Evolutionary conservation across 2,797 vertebrate genomes (phyloP), one percentile per base, ranked within the genome.

Genomic region (Sciurus vulgaris): DNA sequence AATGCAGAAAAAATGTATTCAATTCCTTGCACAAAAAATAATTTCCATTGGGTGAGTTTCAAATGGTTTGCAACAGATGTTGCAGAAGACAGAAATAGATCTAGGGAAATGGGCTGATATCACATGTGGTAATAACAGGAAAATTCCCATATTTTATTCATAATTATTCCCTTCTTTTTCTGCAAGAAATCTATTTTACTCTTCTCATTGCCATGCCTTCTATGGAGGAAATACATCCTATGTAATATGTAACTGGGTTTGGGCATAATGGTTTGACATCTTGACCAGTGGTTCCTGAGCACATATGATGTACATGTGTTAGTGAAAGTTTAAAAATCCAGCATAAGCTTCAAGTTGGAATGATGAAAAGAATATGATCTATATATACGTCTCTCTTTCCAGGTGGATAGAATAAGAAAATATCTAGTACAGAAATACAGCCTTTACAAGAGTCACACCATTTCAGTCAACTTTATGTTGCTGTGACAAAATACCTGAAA

Each of bases 361-460:
- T 14, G 33, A 22, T 17, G 13, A 44, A 73, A 49, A 94, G n/a
- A 51, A 0, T 47, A 30, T 61, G 20, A 15, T 35, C 72, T 30
- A 26, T 1, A n/a, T 10, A 10, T 26, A 7, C 13, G 13, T 47
- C 38, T 35, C 33, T 86, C n/a, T 49, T 84, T 38, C 33, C 26
- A 81, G 49, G 49, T 4, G 47, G 6, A 7, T 33, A 10, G 33
- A 74, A 47, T n/a, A 47, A 86, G 38, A 54, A 47, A 18, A 51
- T 12, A 33, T 20, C 7, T 56, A 5, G 2, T 5, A 2, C 4
- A 93, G 51, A n/a, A 1, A 70, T 54, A 4, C 0, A 51, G 4
- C 26, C 13, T 13, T 28, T 35, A 12, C 1, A 5, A 47, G 17
- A 72, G 24, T 78, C 77, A 83, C 8, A 95, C 38, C 35, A 51